Conservation (phyloP, 2,888 invertebrate genomes). For the Ditula angustiorana region DNA sequence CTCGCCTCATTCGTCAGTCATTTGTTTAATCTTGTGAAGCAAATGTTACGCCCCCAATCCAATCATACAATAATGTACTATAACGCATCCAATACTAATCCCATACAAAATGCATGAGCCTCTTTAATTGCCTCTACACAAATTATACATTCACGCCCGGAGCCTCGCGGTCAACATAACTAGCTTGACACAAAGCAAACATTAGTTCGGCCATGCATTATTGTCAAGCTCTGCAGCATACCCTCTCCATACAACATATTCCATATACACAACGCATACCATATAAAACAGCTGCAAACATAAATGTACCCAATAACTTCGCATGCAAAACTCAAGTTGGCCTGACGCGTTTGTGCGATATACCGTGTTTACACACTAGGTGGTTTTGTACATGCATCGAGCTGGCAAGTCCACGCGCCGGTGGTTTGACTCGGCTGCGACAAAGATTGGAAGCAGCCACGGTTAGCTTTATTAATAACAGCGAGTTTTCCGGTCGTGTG, state of each 20-base stretch:
- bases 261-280: conserved; percentile 46
- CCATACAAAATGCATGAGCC: conserved; percentile 79
- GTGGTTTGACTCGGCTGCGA: conserved; percentile 72
- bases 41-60: too few species aligned
- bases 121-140: conserved; percentile 81
- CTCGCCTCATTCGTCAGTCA: too few species aligned
- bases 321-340: conserved; percentile 39
- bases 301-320: conserved; percentile 43
- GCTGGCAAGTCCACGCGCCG: conserved; percentile 77
- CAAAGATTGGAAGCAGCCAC: conserved; percentile 76
- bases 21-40: too few species aligned
- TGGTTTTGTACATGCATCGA: conserved; percentile 70
- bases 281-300: conserved; percentile 38
- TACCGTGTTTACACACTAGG: conserved; percentile 48
- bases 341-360: conserved; percentile 14
- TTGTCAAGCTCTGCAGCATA: conserved; percentile 80
- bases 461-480: conserved; percentile 78
- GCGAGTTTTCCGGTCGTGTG: conserved; percentile 69
- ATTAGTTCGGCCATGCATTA: conserved; percentile 84
- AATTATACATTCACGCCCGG: conserved; percentile 82
- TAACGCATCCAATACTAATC: conserved; percentile 56
- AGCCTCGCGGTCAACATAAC: conserved; percentile 78
- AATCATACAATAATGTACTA: too few species aligned
- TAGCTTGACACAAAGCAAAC: conserved; percentile 83
- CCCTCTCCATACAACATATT: conserved; percentile 48